Base-by-base conservation (phyloP, 2,888 invertebrate species). In the Luperina nickerlii region DNA sequence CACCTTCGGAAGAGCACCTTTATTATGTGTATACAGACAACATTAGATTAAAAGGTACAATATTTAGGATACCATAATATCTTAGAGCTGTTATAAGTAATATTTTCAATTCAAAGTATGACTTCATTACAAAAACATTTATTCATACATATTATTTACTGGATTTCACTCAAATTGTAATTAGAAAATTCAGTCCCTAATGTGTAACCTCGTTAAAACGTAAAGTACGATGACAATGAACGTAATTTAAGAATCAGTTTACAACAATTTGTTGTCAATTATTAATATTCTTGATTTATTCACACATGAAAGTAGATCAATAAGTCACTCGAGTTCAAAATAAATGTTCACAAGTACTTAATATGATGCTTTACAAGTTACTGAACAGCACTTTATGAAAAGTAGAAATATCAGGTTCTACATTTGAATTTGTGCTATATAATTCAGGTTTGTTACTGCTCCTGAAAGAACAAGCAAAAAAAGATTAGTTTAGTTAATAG, bases 331-430 rank as follows among this genome's bases (percentile, higher is more conserved):
- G 27, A 76, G 18, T 62, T 60, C 32, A n/a, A 15, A 67, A 60
- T 1, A 8, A 54, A 54, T 51, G 32, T 67, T 45, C 42, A 60
- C 45, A 45, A 45, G 38, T 42, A 48, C 42, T 2, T 32, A 42
- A 7, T n/a, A 27, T 62, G 32, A 24, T 57, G 20, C n/a, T 80
- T 92, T 93, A 96, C 87, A 95, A 93, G 89, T 96, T 95, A 90
- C 96, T 97, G 84, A 98, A 98, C 76, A 98, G 94, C 76, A 98
- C 98, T 96, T 98, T 98, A 92, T 98, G 98, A 90, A 98, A 98
- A 81, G 98, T 98, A 73, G 97, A 97, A 85, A 98, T 96, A 93
- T 98, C 98, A 54, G 98, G 98, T 85, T 97, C 97, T 79, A 98
- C 97, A 89, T 96, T 97, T 6, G 97, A 97, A 90, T 97, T 97